These are phyloP conservation scores for Baryphthengus martii DNA, from an alignment of 2,113 vertebrate species.

Conservation along the genomic window DNA sequence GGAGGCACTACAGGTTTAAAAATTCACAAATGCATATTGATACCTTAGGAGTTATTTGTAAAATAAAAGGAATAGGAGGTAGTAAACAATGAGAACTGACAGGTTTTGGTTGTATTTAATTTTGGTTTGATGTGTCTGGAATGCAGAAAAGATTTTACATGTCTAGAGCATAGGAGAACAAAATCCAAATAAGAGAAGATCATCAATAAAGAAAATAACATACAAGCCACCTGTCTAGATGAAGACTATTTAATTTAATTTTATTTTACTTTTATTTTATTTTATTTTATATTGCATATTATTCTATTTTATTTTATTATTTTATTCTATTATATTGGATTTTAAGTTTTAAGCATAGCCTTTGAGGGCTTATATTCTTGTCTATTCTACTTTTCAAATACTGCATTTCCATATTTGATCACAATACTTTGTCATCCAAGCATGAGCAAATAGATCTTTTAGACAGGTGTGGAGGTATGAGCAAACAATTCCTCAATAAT, in stretches of 20 bases:
- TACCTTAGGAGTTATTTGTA: not conserved
- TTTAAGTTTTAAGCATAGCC: not conserved
- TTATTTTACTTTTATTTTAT: not conserved
- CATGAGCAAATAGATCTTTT: not conserved
- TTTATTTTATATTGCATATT: not conserved
- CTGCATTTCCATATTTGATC: not conserved
- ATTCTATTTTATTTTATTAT: not conserved
- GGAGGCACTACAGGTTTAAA: not conserved
- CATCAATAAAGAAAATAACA: not conserved
- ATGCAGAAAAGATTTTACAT: not conserved
- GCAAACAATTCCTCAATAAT: not conserved
- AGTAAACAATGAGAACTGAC: not conserved
- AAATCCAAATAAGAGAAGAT: not conserved
- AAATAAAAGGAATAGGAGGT: not conserved
- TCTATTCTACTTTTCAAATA: not conserved
- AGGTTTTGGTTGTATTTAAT: not conserved
- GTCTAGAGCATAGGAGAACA: not conserved
- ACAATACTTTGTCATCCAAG: not conserved
- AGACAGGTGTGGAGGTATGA: not conserved
- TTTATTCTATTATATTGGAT: not conserved
- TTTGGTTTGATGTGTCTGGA: not conserved
- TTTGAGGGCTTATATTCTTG: not conserved
- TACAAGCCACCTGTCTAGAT: not conserved
- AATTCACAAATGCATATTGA: not conserved
- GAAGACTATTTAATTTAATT: not conserved